Evolutionary conservation across 2,797 vertebrate species (phyloP).

Genomic region (Cuniculus paca): DNA sequence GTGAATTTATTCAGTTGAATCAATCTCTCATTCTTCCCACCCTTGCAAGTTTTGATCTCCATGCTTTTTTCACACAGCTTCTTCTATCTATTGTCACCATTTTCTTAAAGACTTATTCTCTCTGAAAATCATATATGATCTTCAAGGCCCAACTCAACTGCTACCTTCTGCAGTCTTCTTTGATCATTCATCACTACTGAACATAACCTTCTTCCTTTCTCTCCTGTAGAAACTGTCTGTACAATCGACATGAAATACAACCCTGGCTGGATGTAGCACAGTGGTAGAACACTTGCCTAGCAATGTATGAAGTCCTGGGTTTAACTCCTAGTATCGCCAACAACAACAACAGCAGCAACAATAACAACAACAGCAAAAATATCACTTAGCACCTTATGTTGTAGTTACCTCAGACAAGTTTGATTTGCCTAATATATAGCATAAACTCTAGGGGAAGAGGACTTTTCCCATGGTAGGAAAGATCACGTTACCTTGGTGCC

Average conservation of each 20-base stretch:
- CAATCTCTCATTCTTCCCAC: neutral
- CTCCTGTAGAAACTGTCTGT: neutral
- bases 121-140: neutral
- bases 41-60: neutral
- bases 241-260: neutral
- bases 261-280: neutral
- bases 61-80: neutral
- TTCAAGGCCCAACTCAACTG: neutral
- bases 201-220: neutral
- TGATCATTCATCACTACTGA: neutral
- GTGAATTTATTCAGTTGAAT: constrained; percentile 1
- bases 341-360: neutral
- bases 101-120: neutral
- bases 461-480: neutral
- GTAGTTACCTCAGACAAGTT: neutral
- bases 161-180: neutral
- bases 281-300: neutral
- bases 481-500: neutral
- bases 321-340: neutral
- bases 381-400: neutral
- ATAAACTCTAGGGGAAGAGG: neutral
- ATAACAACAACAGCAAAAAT: neutral
- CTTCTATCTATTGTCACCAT: neutral
- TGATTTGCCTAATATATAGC: neutral
- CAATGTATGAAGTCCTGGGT: neutral